Evolutionary conservation across 2,888 invertebrate genomes (phyloP).

Genomic region (Cephus spinipes): DNA sequence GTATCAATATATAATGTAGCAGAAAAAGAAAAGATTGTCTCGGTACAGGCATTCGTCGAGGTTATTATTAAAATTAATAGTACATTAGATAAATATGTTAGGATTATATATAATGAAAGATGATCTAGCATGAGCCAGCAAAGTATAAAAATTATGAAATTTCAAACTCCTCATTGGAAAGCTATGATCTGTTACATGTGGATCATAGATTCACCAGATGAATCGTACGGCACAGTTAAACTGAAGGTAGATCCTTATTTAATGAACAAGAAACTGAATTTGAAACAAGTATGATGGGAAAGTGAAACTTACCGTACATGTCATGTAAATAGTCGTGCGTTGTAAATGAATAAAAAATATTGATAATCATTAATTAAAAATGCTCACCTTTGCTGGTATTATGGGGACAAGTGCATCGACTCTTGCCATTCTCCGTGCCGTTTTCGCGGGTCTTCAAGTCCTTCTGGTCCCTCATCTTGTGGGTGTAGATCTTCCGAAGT

Average conservation of each 20-base stretch:
- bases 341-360: not conserved
- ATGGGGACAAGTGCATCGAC: conserved; percentile 10
- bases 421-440: conserved; percentile 16
- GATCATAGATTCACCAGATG: not conserved
- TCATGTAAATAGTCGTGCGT: not conserved
- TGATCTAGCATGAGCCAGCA: not conserved
- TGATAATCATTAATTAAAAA: not conserved
- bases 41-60: not conserved
- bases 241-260: not conserved
- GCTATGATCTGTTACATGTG: not conserved
- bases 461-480: conserved; percentile 20
- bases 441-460: conserved; percentile 18
- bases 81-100: not conserved
- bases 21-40: not conserved
- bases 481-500: not conserved
- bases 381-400: conserved; percentile 12
- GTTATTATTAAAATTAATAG: not conserved
- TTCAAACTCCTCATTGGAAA: not conserved
- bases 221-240: not conserved
- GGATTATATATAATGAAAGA: not conserved
- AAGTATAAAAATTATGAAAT: not conserved
- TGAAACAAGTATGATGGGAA: not conserved
- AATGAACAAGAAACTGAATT: not conserved
- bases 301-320: not conserved
- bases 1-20: not conserved